Base-by-base conservation (phyloP, 1,140 invertebrate genomes). In the Catajapyx aquilonaris region DNA sequence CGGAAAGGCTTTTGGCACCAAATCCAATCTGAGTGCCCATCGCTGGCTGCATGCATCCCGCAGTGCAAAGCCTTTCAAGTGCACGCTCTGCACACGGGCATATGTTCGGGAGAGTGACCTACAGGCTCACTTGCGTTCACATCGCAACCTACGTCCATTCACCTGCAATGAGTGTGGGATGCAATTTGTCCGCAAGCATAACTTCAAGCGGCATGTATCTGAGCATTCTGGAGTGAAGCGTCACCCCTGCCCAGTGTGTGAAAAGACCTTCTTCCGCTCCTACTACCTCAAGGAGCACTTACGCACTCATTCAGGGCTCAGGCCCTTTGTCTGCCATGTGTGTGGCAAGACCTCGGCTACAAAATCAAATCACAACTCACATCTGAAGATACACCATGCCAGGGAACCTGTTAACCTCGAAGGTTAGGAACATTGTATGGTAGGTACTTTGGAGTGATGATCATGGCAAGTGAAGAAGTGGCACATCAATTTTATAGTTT, bases 161-260 rank as follows among this genome's bases (percentile, higher is more conserved):
- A 83, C 80, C 1, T 90, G 84, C 54, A 90, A 91, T 49, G 78
- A 85, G 53, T 94, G 88, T 54, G 87, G 84, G 19, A 81, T 84
- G 32, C 78, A 86, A 50, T 94, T 95, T 54, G n/a, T n/a, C n/a
- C n/a, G n/a, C n/a, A 87, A 88, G 51, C 87, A 85, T 52, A 91
- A 90, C 52, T 81, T 88, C 49, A 68, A 86, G 50, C 69, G 85
- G 30, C 88, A 93, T 54, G 76, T 86, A 4, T 68, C 81, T 25
- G 85, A 90, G 50, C 87, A 95, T 57, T 81, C 83, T 39, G 76
- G 73, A 37, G 80, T 73, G 38, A 93, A 93, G 60, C 75, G 76
- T 33, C 86, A 79, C 50, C 78, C 73, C 41, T 94, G 87, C 57
- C 72, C 76, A 45, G 73, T 81, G 38, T 94, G 87, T 56, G 73